Evolutionary conservation across 2,797 vertebrate genomes (phyloP), one percentile per base, ranked within the genome.

Genomic region (Carapus acus): DNA sequence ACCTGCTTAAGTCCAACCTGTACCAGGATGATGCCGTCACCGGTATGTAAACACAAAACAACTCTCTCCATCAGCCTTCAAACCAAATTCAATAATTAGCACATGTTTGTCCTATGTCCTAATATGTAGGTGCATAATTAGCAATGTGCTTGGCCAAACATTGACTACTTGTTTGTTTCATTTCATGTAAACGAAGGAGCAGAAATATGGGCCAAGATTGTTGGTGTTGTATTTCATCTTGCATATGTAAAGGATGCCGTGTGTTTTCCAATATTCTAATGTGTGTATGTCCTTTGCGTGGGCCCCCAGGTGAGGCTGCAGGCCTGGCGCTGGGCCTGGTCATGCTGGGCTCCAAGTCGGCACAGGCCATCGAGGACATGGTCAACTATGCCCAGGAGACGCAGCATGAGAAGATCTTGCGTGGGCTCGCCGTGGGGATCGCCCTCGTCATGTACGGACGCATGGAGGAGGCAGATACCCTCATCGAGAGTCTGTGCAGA

Each of bases 1-100:
- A 98, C 62, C 83, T 98, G 44, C 91, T 99, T n/a, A 99, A 99
- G 88, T 97, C 96, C 55, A 99, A 99, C 73, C 88, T 99, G 1
- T 99, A 99, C 74, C 96, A 99, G 66, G 96, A 99, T 77, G 96
- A 99, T 76, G 96, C 96, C 15, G 96, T 99, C 57, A 99, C 96
- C 75, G 96, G 96, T 94, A 71, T 56, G 67, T 80, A 54, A 19
- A 13, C 27, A 6, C 33, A 33, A 40, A 50, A 2, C 8, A 5
- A 27, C 24, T 13, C 14, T 24, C 43, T 38, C 13, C 40, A 47
- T 3, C 31, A 8, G 16, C 22, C 41, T 1, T 18, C 12, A 59
- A 42, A 16, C 8, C 2, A 51, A 20, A 46, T 2, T 1, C 27
- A 49, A 48, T 34, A 11, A 18, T 17, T 19, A 31, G 21, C 37